These are phyloP conservation scores for Cydia pomonella DNA, from an alignment of 1,140 invertebrate species.

Conservation along the genomic window DNA sequence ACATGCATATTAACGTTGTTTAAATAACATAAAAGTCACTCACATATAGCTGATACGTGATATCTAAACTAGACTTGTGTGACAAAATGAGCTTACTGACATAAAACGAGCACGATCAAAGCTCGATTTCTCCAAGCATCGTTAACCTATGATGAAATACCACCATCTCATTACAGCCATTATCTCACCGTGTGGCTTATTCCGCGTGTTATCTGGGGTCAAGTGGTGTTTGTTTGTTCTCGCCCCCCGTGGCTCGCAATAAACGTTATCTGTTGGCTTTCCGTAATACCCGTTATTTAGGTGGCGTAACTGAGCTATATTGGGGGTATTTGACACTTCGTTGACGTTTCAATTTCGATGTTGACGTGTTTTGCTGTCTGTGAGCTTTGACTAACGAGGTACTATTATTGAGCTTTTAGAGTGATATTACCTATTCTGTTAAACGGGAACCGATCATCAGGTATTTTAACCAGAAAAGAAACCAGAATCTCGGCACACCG, in stretches of 20 bases:
- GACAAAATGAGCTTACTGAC: neutral
- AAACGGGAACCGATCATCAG: too few species aligned
- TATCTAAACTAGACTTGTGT: neutral
- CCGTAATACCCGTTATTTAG: constrained; percentile 1
- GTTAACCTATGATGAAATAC: constrained; percentile 23
- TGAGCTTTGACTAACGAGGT: neutral
- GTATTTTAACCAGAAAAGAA: too few species aligned
- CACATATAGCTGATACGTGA: neutral
- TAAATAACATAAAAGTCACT: neutral
- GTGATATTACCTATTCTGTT: neutral
- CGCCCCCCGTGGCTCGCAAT: constrained; percentile 1
- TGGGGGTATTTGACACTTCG: constrained; percentile 7
- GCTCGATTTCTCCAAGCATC: neutral
- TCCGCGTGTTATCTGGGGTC: constrained; percentile 14
- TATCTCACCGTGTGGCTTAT: constrained; percentile 9
- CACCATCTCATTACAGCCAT: neutral
- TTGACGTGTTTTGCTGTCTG: neutral
- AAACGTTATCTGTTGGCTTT: constrained; percentile 18
- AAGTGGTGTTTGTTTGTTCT: constrained; percentile 17
- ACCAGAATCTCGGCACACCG: too few species aligned
- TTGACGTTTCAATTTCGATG: constrained; percentile 8
- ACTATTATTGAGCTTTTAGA: neutral
- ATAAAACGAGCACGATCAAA: neutral
- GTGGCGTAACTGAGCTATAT: neutral
- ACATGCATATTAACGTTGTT: too few species aligned